These are phyloP conservation scores for Nomada fabriciana DNA, from an alignment of 2,888 invertebrate genomes.

Conservation along the genomic window DNA sequence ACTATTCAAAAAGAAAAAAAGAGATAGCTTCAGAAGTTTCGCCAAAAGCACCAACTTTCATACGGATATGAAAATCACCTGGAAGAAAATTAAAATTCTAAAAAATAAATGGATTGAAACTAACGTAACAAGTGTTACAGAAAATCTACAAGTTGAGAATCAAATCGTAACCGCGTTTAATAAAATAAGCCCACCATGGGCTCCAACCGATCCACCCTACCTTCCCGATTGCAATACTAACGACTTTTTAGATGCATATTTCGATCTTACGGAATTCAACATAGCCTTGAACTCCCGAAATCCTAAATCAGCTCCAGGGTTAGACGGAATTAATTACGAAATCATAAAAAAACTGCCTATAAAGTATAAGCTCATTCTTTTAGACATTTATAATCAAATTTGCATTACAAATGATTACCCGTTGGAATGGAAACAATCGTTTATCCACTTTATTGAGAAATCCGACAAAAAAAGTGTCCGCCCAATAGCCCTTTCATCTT, in stretches of 20 bases:
- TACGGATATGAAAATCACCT: background rate
- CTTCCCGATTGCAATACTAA: background rate
- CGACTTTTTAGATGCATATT: constrained; percentile 1
- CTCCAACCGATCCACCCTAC: background rate
- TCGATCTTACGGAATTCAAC: constrained; percentile 1
- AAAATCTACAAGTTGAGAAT: background rate
- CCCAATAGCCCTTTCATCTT: constrained; percentile 2
- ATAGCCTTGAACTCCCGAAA: constrained; percentile 1
- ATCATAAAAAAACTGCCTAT: constrained; percentile 1
- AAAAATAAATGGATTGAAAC: constrained; percentile 17
- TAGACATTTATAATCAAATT: background rate
- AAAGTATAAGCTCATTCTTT: background rate
- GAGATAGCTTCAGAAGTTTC: no score
- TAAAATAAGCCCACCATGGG: constrained; percentile 16
- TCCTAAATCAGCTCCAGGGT: constrained; percentile 9
- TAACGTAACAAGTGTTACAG: background rate
- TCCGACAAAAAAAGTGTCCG: background rate
- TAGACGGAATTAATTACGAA: constrained; percentile 16
- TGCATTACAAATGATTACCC: background rate
- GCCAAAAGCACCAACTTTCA: no score
- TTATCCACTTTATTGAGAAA: constrained; percentile 15
- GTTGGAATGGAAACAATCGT: background rate
- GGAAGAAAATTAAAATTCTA: constrained; percentile 7
- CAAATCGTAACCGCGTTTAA: background rate
- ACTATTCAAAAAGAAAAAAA: no score